A percentile compares a stretch with the other conserved stretches of the same genome.
These are phyloP conservation scores for Macrobrachium nipponense DNA, from an alignment of 1,140 invertebrate species.

Conservation along the genomic window DNA sequence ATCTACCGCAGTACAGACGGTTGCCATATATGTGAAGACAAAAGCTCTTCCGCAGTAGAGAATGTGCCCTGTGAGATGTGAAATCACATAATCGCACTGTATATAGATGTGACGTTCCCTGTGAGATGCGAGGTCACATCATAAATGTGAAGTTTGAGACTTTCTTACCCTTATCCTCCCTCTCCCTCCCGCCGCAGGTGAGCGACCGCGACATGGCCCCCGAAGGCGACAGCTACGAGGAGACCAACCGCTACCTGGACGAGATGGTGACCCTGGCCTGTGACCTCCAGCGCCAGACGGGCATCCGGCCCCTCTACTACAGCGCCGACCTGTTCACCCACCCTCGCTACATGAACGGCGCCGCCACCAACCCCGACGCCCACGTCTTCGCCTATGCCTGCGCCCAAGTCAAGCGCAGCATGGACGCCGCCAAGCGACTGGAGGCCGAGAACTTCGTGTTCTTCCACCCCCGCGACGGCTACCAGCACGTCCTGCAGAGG, in stretches of 20 bases:
- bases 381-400: conserved; percentile 63
- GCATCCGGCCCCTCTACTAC: conserved; percentile 52
- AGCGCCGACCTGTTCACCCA: conserved; percentile 60
- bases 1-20: too few species aligned
- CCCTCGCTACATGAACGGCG: conserved; percentile 63
- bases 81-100: too few species aligned
- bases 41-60: too few species aligned
- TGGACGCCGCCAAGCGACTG: conserved; percentile 59
- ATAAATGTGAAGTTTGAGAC: too few species aligned
- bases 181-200: conserved; percentile 13
- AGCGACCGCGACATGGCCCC: conserved; percentile 56
- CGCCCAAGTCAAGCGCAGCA: conserved; percentile 58
- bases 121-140: too few species aligned
- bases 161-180: too few species aligned
- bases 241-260: conserved; percentile 44
- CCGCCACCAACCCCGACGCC: conserved; percentile 60
- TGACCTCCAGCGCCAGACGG: conserved; percentile 59
- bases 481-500: conserved; percentile 60
- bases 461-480: conserved; percentile 63
- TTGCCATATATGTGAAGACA: too few species aligned
- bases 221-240: conserved; percentile 47
- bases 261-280: conserved; percentile 52
- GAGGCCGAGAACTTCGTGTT: conserved; percentile 63
- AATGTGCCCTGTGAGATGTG: too few species aligned
- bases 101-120: too few species aligned